phyloP scores from a whole-genome alignment of 2,797 vertebrate species.

The Sylvilagus floridanus region DNA sequence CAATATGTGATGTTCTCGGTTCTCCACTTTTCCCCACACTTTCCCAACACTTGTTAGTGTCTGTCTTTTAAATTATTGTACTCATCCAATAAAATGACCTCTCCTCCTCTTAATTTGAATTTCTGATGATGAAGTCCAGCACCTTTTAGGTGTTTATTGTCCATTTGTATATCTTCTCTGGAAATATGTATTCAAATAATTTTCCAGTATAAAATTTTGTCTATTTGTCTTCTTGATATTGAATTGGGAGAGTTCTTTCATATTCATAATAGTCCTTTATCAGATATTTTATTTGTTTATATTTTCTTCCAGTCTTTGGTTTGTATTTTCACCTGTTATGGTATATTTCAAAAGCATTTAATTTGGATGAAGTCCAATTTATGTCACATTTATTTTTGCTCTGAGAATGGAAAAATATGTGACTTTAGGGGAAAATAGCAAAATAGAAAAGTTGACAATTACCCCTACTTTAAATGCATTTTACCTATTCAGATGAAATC shows the following conservation, averaged over 20 bases:
- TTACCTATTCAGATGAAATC: constrained; percentile 55
- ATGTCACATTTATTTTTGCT: constrained; percentile 3
- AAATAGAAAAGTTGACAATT: constrained; percentile 16
- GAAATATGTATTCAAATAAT: not conserved
- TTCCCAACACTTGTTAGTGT: not conserved
- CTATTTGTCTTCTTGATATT: not conserved
- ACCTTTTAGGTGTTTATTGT: not conserved
- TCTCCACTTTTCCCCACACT: not conserved
- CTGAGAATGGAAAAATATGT: constrained; percentile 22
- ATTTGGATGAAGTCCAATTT: not conserved
- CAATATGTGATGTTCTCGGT: not conserved
- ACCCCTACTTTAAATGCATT: constrained; percentile 33
- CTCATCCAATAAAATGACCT: not conserved
- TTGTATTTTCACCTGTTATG: not conserved
- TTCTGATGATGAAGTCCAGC: not conserved
- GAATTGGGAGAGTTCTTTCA: not conserved
- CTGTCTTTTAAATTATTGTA: not conserved
- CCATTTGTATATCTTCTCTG: not conserved
- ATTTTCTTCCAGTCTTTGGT: not conserved
- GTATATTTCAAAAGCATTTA: not conserved
- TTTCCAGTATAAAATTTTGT: not conserved
- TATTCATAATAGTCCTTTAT: not conserved
- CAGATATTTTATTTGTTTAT: not conserved
- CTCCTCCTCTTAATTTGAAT: not conserved
- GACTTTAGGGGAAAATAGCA: not conserved